Conservation (phyloP, 2,888 invertebrate genomes). For the Chrysopilus asiliformis region DNA sequence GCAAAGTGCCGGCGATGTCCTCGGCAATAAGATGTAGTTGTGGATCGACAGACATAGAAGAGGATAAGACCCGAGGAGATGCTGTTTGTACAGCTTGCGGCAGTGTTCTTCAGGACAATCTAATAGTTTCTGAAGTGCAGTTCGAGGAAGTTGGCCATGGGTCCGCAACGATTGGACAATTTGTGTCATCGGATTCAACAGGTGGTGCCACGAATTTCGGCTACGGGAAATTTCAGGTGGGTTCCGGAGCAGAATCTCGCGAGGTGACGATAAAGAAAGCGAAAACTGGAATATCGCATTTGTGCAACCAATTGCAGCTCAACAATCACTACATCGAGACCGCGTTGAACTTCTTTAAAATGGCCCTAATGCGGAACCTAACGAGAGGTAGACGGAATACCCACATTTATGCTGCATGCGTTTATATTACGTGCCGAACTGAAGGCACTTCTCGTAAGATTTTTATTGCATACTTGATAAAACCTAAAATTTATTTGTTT, state of each 20-base stretch:
- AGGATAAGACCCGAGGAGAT: slow-evolving; percentile 88
- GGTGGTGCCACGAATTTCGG: slow-evolving; percentile 65
- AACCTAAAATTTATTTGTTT: slow-evolving; percentile 20
- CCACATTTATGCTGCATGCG: slow-evolving; percentile 91
- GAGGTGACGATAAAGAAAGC: slow-evolving; percentile 86
- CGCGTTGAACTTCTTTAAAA: slow-evolving; percentile 86
- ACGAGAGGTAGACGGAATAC: slow-evolving; percentile 84
- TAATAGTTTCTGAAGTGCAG: slow-evolving; percentile 92
- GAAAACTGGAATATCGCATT: slow-evolving; percentile 65
- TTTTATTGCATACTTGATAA: slow-evolving; percentile 22
- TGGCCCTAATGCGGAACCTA: slow-evolving; percentile 68
- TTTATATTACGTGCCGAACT: slow-evolving; percentile 91
- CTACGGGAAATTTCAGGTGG: slow-evolving; percentile 69
- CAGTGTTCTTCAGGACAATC: slow-evolving; percentile 87
- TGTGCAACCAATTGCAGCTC: slow-evolving; percentile 76
- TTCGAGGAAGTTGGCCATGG: slow-evolving; percentile 90
- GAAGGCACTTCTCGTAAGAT: slow-evolving; percentile 87
- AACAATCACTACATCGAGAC: slow-evolving; percentile 88
- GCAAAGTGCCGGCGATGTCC: too few relatives aligned
- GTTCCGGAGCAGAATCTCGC: slow-evolving; percentile 76
- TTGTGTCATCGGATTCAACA: slow-evolving; percentile 79
- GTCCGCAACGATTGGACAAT: slow-evolving; percentile 81
- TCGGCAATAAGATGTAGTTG: slow-evolving; percentile 74
- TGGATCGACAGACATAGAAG: slow-evolving; percentile 84
- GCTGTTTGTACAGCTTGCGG: slow-evolving; percentile 94